Evolutionary conservation across 2,113 vertebrate species (phyloP).

Genomic region (Chloroceryle aenea): DNA sequence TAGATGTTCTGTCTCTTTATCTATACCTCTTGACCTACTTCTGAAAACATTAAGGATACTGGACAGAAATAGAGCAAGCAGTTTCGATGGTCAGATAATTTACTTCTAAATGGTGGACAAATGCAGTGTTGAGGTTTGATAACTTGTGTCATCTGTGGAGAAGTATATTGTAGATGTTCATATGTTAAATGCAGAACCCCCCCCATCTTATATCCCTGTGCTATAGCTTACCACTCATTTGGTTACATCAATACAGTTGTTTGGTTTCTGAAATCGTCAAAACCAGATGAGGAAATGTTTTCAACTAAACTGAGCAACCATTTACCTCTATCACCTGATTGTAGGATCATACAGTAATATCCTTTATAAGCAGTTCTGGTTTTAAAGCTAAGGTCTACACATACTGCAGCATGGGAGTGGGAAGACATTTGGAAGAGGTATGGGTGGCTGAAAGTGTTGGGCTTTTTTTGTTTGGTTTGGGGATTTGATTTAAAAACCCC

Average conservation of each 20-base stretch:
- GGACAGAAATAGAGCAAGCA: neutral
- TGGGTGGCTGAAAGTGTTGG: neutral
- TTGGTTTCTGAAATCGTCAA: neutral
- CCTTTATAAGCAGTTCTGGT: neutral
- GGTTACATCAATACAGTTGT: neutral
- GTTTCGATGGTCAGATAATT: neutral
- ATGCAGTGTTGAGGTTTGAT: neutral
- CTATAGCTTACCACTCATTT: neutral
- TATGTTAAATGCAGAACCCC: neutral
- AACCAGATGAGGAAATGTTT: neutral
- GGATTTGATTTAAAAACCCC: no score
- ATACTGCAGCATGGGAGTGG: neutral
- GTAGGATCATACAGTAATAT: neutral
- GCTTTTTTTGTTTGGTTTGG: no score
- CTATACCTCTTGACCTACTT: neutral
- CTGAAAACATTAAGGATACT: neutral
- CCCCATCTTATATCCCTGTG: neutral
- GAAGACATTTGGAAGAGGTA: neutral
- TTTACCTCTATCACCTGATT: neutral
- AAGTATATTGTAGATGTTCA: neutral
- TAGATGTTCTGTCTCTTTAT: neutral
- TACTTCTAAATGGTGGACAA: neutral
- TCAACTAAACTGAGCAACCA: neutral
- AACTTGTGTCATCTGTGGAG: neutral
- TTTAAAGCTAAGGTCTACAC: neutral